Evolutionary conservation across 2,797 vertebrate species (phyloP), one percentile per base, ranked within the genome.

Genomic region (Myripristis jacobus): DNA sequence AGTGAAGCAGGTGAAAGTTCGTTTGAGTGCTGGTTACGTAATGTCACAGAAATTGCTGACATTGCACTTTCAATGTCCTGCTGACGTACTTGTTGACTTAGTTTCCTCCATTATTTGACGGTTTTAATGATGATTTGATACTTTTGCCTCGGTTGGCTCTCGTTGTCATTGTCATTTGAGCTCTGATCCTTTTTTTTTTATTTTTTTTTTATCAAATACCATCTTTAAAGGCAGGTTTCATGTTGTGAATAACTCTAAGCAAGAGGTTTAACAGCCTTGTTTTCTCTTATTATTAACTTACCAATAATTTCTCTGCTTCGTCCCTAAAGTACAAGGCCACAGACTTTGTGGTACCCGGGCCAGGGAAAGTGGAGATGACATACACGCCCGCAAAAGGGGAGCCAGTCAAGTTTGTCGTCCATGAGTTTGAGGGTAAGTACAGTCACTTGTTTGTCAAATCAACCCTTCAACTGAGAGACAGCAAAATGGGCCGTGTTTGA

Each of bases 261-360:
- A n/a, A n/a, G n/a, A 15, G 15, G 10, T 15, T 66, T 60, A 60
- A 57, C 25, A 24, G 15, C 22, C 7, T 21, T 1, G 18, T 41
- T 47, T 10, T 13, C 60, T 19, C 44, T 12, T 18, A 19, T 7
- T 7, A 1, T 59, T 48, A 54, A 78, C n/a, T 8, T 3, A 5
- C n/a, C 29, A 21, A n/a, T n/a, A 64, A 44, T 59, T 24, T 56
- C 46, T 70, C 34, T 3, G 13, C 52, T 4, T 66, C 3, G 6
- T 59, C 21, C 36, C 53, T 25, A 48, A 90, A 99, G 98, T 99
- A 99, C 92, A 97, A 96, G 94, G 98, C 98, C 81, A 98, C 97
- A 31, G 98, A 99, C 92, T 99, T 99, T 75, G 96, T 99, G 59
- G 96, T 99, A 51, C 94, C 98, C 0, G 96, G 96, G 0, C 96